Percentiles rank a stretch among this genome's conserved stretches.
These are phyloP conservation scores for Blomia tropicalis DNA, from an alignment of 2,888 invertebrate genomes.

Conservation along the genomic window DNA sequence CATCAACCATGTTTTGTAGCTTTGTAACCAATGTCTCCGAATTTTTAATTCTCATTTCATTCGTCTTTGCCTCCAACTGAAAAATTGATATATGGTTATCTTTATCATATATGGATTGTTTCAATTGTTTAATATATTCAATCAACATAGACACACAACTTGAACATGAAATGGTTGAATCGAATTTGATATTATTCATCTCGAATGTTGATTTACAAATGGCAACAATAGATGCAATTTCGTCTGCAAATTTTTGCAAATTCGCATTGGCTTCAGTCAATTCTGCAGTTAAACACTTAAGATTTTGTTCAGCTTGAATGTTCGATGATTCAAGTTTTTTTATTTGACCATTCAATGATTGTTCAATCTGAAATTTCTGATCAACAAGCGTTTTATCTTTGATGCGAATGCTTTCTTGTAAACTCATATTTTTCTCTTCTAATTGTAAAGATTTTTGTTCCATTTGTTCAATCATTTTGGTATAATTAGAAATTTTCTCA, in stretches of 20 bases:
- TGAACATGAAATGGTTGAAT: background rate
- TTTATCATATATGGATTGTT: background rate
- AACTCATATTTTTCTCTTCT: background rate
- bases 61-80: background rate
- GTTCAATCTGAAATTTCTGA: background rate
- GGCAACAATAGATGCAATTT: background rate
- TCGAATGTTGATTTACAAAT: background rate
- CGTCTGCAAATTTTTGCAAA: background rate
- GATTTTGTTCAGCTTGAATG: background rate
- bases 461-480: background rate
- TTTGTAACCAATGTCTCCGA: background rate
- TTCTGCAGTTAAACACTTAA: background rate
- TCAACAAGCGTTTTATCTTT: background rate
- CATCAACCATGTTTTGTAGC: background rate
- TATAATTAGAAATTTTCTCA: background rate
- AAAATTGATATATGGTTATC: background rate
- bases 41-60: background rate
- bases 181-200: background rate
- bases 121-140: background rate
- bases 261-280: background rate
- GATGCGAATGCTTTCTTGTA: background rate
- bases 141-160: background rate
- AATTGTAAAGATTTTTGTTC: background rate
- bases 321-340: background rate
- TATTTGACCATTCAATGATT: background rate